Percentiles rank a stretch among this genome's conserved stretches.
Conservation (phyloP, 2,113 vertebrate species). For the Alosa alosa region DNA sequence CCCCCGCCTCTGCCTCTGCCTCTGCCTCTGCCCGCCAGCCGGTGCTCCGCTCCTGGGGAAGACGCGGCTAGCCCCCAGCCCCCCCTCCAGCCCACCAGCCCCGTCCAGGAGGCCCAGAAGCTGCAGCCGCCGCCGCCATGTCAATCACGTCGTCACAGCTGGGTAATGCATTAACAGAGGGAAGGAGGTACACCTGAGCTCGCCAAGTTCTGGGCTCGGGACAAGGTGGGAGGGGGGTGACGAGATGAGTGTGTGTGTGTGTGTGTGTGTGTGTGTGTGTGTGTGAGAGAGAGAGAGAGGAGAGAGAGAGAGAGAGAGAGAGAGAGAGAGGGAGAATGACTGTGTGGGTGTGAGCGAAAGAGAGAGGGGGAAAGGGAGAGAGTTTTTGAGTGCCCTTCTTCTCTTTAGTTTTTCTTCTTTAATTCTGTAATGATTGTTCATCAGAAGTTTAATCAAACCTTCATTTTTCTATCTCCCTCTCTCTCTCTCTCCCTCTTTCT, state of each 20-base stretch:
- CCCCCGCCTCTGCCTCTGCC: slow-evolving; percentile 23
- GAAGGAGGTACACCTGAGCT: no score
- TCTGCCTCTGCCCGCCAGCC: neutral
- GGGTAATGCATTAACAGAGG: slow-evolving; percentile 61
- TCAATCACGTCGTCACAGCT: slow-evolving; percentile 76
- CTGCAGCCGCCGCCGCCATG: slow-evolving; percentile 58
- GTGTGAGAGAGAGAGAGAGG: neutral
- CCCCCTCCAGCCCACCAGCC: neutral
- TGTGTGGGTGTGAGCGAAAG: neutral
- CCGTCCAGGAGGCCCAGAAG: slow-evolving; percentile 62
- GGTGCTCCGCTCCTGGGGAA: slow-evolving; percentile 27
- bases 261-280: no score
- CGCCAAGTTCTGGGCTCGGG: no score
- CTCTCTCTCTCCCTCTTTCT: neutral
- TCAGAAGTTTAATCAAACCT: neutral
- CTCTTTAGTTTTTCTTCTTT: neutral
- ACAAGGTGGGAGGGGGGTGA: no score
- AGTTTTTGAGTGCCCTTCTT: neutral
- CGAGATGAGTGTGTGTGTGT: no score
- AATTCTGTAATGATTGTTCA: neutral
- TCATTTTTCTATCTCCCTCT: neutral
- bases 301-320: slow-evolving; percentile 24
- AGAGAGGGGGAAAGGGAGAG: neutral
- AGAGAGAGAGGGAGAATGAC: neutral
- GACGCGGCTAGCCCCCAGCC: neutral